phyloP scores from a whole-genome alignment of 37 sponge, comb jelly and placozoan species.

The Oopsacas minuta region DNA sequence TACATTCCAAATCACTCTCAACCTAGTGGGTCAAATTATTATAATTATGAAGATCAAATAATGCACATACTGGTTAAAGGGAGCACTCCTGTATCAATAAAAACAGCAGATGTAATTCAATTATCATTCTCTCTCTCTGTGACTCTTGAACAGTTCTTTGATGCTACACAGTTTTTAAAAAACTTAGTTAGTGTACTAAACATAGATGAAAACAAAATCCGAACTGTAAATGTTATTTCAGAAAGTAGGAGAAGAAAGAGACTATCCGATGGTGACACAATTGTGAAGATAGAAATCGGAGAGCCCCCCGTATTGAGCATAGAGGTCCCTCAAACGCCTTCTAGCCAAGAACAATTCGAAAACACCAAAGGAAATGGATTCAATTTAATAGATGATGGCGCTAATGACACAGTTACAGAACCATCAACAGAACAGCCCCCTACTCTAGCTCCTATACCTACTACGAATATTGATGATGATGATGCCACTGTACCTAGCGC shows the following conservation, averaged over 20 bases:
- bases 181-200: conserved; percentile 58
- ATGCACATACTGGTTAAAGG: conserved; percentile 44
- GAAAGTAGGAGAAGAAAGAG: conserved; percentile 21
- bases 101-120: conserved; percentile 60
- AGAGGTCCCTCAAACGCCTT: conserved; percentile 13
- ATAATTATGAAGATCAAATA: neutral
- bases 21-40: conserved; percentile 6
- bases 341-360: conserved; percentile 27
- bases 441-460: neutral
- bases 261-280: neutral
- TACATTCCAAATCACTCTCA: neutral
- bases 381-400: neutral
- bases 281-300: conserved; percentile 44
- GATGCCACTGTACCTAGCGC: conserved; percentile 32
- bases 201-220: conserved; percentile 37
- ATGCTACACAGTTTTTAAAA: conserved; percentile 29
- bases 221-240: conserved; percentile 51
- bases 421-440: neutral
- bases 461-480: conserved; percentile 37
- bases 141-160: conserved; percentile 63
- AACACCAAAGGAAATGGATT: neutral
- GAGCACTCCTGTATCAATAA: conserved; percentile 46
- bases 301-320: conserved; percentile 29
- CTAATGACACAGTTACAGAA: neutral
- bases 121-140: conserved; percentile 52